Evolutionary conservation across 2,888 invertebrate genomes (phyloP).

Genomic region (Leptopilina myrica): DNA sequence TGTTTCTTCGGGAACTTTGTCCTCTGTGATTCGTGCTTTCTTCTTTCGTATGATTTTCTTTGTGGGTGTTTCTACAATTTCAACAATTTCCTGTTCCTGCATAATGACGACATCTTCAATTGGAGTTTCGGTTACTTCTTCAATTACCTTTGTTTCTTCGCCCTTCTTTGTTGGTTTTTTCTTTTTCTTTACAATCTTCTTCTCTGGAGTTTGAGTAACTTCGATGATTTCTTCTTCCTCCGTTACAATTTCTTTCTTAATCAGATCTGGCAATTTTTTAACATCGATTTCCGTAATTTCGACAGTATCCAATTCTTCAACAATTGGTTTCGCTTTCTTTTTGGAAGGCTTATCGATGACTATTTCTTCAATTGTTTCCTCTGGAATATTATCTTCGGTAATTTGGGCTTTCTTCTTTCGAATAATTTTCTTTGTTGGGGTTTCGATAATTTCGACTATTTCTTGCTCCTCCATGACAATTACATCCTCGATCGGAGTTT

Average conservation of each 20-base stretch:
- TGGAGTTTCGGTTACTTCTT: constrained; percentile 55
- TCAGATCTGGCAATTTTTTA: constrained; percentile 53
- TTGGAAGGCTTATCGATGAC: constrained; percentile 3
- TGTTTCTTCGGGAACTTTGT: constrained; percentile 59
- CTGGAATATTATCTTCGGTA: constrained; percentile 52
- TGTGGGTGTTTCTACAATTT: constrained; percentile 72
- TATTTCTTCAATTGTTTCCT: constrained; percentile 64
- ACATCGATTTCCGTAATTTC: constrained; percentile 24
- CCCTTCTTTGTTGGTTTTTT: constrained; percentile 54
- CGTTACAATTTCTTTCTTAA: constrained; percentile 29
- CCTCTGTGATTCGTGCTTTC: constrained; percentile 64
- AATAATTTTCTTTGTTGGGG: constrained; percentile 59
- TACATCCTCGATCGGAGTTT: constrained; percentile 58
- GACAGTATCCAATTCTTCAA: constrained; percentile 52
- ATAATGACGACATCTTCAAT: constrained; percentile 57
- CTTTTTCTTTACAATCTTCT: constrained; percentile 62
- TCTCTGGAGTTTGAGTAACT: constrained; percentile 52
- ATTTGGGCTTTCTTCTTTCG: constrained; percentile 53
- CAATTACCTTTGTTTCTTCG: constrained; percentile 58
- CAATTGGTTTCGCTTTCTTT: constrained; percentile 13
- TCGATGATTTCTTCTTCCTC: constrained; percentile 39
- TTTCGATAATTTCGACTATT: constrained; percentile 60
- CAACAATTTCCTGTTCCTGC: constrained; percentile 59
- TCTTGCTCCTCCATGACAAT: constrained; percentile 56
- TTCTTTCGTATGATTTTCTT: constrained; percentile 71